phyloP scores from a whole-genome alignment of 2,797 vertebrate species.

The Tolypeutes matacus region DNA sequence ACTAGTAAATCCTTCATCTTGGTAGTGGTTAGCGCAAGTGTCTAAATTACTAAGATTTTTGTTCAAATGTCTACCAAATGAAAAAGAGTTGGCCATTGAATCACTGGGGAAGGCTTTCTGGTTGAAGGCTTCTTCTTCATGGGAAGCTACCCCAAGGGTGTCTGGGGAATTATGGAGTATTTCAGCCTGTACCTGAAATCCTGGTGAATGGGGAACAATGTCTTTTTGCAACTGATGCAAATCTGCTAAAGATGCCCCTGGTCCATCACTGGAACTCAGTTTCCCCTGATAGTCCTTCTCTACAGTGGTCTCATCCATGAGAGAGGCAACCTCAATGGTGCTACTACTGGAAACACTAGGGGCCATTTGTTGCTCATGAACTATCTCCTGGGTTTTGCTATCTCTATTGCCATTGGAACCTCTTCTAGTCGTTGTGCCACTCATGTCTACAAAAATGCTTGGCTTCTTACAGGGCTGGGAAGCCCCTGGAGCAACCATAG shows the following conservation, averaged over 20 bases:
- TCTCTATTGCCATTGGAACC: slow-evolving; percentile 56
- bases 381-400: slow-evolving; percentile 65
- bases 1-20: slow-evolving; percentile 72
- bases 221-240: slow-evolving; percentile 72
- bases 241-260: slow-evolving; percentile 33
- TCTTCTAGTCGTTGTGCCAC: slow-evolving; percentile 38
- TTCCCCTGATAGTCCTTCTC: slow-evolving; percentile 38
- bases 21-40: slow-evolving; percentile 28
- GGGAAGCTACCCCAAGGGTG: background rate
- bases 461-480: slow-evolving; percentile 67
- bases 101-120: slow-evolving; percentile 65
- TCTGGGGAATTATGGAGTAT: background rate
- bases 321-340: slow-evolving; percentile 1
- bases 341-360: background rate
- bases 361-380: slow-evolving; percentile 70
- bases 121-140: slow-evolving; percentile 65
- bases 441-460: slow-evolving; percentile 51
- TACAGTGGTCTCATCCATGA: background rate
- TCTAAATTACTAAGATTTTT: slow-evolving; percentile 70
- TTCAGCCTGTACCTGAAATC: slow-evolving; percentile 65
- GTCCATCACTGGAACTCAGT: background rate
- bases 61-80: slow-evolving; percentile 59
- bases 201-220: slow-evolving; percentile 36
- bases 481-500: slow-evolving; percentile 54
- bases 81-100: background rate